Percentiles rank a stretch among this genome's conserved stretches.
phyloP scores from a whole-genome alignment of 2,113 vertebrate genomes.

The Caranx melampygus region DNA sequence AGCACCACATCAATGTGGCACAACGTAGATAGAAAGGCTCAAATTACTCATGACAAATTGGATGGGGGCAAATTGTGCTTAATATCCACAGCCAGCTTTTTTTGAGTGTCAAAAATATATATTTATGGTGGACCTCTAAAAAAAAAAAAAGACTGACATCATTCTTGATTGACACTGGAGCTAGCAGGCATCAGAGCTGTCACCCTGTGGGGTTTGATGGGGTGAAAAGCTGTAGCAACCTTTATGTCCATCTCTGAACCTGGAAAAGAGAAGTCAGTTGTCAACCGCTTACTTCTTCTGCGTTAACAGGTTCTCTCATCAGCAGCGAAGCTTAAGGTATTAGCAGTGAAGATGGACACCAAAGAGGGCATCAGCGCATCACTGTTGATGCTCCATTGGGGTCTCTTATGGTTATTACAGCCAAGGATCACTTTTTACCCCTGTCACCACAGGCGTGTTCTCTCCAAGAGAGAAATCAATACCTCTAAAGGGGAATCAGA shows the following conservation, averaged over 20 bases:
- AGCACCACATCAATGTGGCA: conserved; percentile 24
- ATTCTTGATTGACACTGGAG: conserved; percentile 37
- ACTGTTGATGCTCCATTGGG: conserved; percentile 55
- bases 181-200: conserved; percentile 17
- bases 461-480: conserved; percentile 77
- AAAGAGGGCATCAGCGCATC: conserved; percentile 54
- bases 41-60: conserved; percentile 51
- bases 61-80: conserved; percentile 12
- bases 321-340: conserved; percentile 58
- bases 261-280: conserved; percentile 50
- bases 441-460: conserved; percentile 67
- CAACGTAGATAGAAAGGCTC: conserved; percentile 28
- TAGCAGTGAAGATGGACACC: conserved; percentile 53
- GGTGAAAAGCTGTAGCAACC: conserved; percentile 9
- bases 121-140: conserved; percentile 16
- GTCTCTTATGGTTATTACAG: conserved; percentile 66
- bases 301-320: conserved; percentile 56
- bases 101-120: conserved; percentile 3
- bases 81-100: conserved; percentile 24
- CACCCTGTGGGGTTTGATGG: conserved; percentile 25
- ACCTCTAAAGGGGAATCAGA: conserved; percentile 75
- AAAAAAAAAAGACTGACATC: conserved; percentile 5
- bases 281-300: conserved; percentile 55
- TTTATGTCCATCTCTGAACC: conserved; percentile 23
- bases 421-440: conserved; percentile 63